phyloP scores from a whole-genome alignment of 2,113 vertebrate genomes.

The Papio anubis region DNA sequence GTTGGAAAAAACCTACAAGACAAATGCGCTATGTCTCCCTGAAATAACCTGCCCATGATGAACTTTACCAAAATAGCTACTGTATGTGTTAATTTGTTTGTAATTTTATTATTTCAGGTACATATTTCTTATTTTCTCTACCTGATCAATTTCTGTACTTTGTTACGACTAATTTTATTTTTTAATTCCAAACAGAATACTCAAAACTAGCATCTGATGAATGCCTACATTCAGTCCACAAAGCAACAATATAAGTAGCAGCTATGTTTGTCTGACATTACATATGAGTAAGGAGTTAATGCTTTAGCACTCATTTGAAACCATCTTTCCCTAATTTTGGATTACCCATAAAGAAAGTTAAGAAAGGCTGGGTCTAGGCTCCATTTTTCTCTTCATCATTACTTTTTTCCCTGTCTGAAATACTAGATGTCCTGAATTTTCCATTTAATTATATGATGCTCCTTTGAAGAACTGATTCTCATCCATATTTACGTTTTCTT shows the following conservation, averaged over 20 bases:
- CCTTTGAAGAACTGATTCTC: conserved; percentile 7
- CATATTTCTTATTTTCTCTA: not conserved
- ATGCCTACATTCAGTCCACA: not conserved
- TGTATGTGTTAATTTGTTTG: not conserved
- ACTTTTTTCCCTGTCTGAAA: not conserved
- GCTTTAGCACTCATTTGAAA: not conserved
- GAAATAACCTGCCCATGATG: not conserved
- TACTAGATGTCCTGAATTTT: not conserved
- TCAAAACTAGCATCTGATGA: not conserved
- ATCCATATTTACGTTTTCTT: not conserved
- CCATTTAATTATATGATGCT: conserved; percentile 6
- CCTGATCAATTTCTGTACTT: not conserved
- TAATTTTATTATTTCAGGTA: not conserved
- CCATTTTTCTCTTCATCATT: not conserved
- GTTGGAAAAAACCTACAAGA: not conserved
- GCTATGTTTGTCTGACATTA: not conserved
- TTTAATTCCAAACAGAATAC: conserved; percentile 12
- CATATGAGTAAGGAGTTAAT: not conserved
- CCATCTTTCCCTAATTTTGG: not conserved
- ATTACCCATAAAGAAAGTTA: not conserved
- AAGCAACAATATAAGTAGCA: not conserved
- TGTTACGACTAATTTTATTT: not conserved
- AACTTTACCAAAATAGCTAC: not conserved
- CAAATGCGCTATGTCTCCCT: not conserved
- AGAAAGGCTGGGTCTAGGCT: not conserved